phyloP scores from a whole-genome alignment of 2,797 vertebrate species.

The Sparus aurata region DNA sequence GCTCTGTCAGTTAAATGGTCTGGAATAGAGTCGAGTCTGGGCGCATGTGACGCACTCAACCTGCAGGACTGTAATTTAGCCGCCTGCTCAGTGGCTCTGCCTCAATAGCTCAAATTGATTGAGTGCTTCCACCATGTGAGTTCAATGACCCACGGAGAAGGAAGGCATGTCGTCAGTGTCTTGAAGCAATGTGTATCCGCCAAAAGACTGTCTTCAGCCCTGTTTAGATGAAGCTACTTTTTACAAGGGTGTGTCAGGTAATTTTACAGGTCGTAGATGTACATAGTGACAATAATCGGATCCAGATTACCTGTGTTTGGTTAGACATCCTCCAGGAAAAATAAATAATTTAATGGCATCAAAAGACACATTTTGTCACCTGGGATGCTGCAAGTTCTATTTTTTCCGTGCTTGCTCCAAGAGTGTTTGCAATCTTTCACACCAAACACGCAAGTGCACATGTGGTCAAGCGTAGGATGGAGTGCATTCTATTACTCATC shows the following conservation, averaged over 20 bases:
- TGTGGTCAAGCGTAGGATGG: constrained; percentile 22
- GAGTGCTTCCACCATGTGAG: constrained; percentile 59
- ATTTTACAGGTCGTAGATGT: not conserved
- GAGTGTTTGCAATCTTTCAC: not conserved
- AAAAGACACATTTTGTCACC: constrained; percentile 1
- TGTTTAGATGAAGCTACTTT: not conserved
- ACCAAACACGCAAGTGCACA: constrained; percentile 3
- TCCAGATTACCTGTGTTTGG: not conserved
- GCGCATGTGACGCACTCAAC: constrained; percentile 60
- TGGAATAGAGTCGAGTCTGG: constrained; percentile 55
- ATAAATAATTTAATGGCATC: not conserved
- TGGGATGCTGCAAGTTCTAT: not conserved
- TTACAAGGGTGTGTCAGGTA: not conserved
- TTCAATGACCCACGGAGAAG: constrained; percentile 43
- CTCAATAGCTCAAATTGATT: constrained; percentile 66
- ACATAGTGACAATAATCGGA: not conserved
- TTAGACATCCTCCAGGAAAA: constrained; percentile 1
- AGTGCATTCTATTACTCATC: constrained; percentile 18
- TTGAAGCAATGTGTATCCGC: constrained; percentile 12
- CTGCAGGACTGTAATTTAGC: constrained; percentile 74
- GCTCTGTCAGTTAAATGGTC: constrained; percentile 61
- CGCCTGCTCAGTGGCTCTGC: constrained; percentile 51
- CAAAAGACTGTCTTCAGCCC: not conserved
- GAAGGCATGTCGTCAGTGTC: constrained; percentile 39
- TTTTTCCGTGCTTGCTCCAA: constrained; percentile 1